Evolutionary conservation across 92 coral and sea anemone genomes (phyloP), one percentile per base, ranked within the genome.

Genomic region (Zoanthus gigantus): DNA sequence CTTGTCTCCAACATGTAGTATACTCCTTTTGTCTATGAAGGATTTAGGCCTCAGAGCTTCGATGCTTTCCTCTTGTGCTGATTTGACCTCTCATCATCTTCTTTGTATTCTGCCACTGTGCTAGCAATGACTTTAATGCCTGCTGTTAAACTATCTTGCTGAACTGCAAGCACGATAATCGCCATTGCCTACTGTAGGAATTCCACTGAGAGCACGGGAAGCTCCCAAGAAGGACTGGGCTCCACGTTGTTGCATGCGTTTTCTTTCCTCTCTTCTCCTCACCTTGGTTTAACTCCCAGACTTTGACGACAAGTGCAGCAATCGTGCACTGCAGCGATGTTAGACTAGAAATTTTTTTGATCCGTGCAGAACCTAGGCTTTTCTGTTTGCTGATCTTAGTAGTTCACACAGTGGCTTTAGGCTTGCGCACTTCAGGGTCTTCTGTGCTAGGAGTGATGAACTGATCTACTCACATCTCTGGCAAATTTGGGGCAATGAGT

Each of bases 361-460:
- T 0, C 42, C 42, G 42, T 37, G 42, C 42, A 37, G 2, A 37
- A 0, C 42, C 42, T 37, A 37, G 42, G 42, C 42, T 37, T 37
- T 37, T 37, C 42, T 73, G 63, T 50, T 53, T 15, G n/a, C 28
- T 45, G 17, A 83, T 60, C 23, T 47, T 15, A 60, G 47, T 31
- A 47, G 16, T 71, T 50, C 11, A 7, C 7, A 61, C 69, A 16
- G 2, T 61, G 9, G 37, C 53, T 9, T 81, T 29, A 9, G 12
- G 31, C 29, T 32, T n/a, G n/a, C 82, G 17, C 14, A 82, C 82
- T 82, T 88, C 88, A 29, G 91, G 91, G 72, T 88, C 91, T 16
- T 87, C 65, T 10, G 46, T 77, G 65, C 71, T 69, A 15, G 71
- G 15, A 7, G 7, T 15, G 46, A 30, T 63, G 9, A 16, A 54